These are phyloP conservation scores for Aplodontia rufa DNA, from an alignment of 2,113 vertebrate species.

Conservation along the genomic window DNA sequence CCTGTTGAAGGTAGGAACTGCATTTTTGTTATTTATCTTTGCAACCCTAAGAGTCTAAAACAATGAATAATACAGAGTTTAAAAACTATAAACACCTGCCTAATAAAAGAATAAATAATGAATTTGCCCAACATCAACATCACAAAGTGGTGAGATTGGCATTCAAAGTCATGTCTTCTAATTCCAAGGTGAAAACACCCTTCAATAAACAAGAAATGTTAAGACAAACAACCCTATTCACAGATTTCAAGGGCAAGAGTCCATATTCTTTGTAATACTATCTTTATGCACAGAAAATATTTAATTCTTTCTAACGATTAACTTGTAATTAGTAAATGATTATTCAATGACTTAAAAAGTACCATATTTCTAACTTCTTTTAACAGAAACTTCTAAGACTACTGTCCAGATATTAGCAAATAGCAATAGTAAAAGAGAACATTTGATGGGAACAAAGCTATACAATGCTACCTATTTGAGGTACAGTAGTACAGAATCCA, in stretches of 20 bases:
- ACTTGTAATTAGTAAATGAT: slow-evolving; percentile 6
- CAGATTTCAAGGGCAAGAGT: slow-evolving; percentile 44
- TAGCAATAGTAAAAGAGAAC: not conserved
- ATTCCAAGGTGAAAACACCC: no score
- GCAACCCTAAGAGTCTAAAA: not conserved
- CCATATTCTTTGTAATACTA: not conserved
- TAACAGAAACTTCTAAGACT: slow-evolving; percentile 13
- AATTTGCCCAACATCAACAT: no score
- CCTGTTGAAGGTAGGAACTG: not conserved
- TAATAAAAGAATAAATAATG: no score
- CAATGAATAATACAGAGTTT: no score
- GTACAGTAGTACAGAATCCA: not conserved
- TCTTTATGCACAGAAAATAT: not conserved
- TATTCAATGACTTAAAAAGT: not conserved
- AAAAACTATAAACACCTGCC: no score
- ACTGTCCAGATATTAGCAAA: not conserved
- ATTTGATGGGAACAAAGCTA: not conserved
- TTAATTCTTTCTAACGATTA: slow-evolving; percentile 36
- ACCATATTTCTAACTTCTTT: slow-evolving; percentile 17
- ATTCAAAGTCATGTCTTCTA: no score
- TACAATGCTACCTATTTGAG: not conserved
- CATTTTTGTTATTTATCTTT: slow-evolving; percentile 7
- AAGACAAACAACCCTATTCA: no score
- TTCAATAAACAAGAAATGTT: no score
- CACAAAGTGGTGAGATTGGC: no score